These are phyloP conservation scores for Chloroceryle inda DNA, from an alignment of 2,797 vertebrate species.

Conservation along the genomic window DNA sequence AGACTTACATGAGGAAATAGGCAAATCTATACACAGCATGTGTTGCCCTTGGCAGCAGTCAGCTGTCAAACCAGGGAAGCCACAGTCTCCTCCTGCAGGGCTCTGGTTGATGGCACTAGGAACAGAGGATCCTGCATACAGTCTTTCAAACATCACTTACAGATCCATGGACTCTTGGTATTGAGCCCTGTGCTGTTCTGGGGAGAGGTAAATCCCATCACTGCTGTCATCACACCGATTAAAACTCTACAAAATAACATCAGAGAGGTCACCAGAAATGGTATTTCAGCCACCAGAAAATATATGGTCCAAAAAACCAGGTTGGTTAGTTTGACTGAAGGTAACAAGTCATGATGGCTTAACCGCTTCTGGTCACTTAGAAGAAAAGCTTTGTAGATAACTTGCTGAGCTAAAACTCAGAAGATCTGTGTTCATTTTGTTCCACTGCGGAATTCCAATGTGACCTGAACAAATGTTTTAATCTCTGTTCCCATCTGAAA, in stretches of 20 bases:
- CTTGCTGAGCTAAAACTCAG: neutral
- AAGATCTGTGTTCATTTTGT: neutral
- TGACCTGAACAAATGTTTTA: neutral
- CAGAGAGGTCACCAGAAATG: neutral
- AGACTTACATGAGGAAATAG: neutral
- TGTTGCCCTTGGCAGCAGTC: neutral
- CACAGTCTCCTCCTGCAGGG: neutral
- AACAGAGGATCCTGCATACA: neutral
- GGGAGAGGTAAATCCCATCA: neutral
- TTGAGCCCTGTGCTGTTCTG: neutral
- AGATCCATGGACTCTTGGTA: neutral
- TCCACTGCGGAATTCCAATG: neutral
- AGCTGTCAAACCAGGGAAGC: neutral
- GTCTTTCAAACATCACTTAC: neutral
- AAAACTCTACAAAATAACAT: neutral
- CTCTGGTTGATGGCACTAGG: neutral
- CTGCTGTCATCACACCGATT: neutral
- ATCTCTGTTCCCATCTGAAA: neutral
- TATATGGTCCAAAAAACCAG: neutral
- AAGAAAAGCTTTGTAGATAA: neutral
- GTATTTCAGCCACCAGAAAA: neutral
- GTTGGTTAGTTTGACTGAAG: neutral
- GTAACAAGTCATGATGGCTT: neutral
- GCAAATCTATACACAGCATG: neutral
- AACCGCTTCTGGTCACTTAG: neutral